These are phyloP conservation scores for Entomyzon cyanotis DNA, from an alignment of 2,113 vertebrate species.

Conservation along the genomic window DNA sequence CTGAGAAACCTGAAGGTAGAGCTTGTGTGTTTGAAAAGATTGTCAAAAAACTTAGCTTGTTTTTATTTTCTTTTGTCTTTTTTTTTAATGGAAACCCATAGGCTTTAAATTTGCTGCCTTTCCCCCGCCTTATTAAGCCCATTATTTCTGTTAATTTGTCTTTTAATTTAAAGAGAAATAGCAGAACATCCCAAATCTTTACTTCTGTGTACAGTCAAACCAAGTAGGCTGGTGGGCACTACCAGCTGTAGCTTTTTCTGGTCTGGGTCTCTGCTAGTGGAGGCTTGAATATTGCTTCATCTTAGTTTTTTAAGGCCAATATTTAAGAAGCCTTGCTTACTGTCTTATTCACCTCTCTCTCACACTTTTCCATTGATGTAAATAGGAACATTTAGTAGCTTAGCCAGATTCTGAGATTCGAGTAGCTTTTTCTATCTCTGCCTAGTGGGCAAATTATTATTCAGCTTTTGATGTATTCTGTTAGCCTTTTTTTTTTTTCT, in stretches of 20 bases:
- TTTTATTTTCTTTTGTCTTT: background rate
- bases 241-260: background rate
- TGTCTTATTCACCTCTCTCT: background rate
- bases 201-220: background rate
- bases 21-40: background rate
- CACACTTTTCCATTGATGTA: background rate
- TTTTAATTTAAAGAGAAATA: background rate
- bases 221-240: background rate
- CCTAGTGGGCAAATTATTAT: background rate
- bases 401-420: background rate
- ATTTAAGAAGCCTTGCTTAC: background rate
- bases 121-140: background rate
- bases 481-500: background rate
- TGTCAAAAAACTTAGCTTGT: background rate
- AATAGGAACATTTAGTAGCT: background rate
- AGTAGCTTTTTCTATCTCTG: background rate
- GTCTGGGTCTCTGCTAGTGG: background rate
- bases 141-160: background rate
- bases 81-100: background rate
- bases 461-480: background rate
- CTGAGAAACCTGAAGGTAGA: background rate
- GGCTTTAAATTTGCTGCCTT: background rate
- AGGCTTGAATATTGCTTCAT: background rate
- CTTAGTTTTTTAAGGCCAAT: background rate
- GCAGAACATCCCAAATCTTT: background rate